Conservation (phyloP, 2,113 vertebrate genomes). For the Xiphias gladius region DNA sequence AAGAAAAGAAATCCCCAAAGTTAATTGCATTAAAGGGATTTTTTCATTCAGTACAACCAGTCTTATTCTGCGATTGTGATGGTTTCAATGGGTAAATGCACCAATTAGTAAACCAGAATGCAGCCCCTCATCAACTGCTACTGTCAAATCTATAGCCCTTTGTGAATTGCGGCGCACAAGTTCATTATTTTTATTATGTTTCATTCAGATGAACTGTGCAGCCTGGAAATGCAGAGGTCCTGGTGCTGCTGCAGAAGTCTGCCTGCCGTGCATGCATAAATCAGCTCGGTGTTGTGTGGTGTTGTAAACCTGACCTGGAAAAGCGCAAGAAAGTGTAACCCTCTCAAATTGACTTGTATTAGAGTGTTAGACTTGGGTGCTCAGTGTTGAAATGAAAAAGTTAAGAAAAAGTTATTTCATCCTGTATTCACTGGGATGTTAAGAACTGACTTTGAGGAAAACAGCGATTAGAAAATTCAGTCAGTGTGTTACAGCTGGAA, state of each 20-base stretch:
- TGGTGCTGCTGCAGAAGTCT: background rate
- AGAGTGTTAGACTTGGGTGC: too few species aligned
- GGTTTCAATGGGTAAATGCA: slow-evolving; percentile 31
- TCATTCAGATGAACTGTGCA: slow-evolving; percentile 19
- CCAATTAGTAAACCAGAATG: slow-evolving; percentile 45
- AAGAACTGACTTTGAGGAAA: background rate
- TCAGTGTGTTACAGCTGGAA: background rate
- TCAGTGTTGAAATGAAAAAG: background rate
- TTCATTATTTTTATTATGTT: slow-evolving; percentile 52
- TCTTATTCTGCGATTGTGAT: background rate
- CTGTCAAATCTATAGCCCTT: slow-evolving; percentile 29
- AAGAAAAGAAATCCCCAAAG: background rate
- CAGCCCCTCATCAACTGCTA: background rate
- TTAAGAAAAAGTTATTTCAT: background rate
- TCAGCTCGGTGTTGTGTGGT: background rate
- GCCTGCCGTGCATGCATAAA: background rate
- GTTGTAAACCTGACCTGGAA: background rate
- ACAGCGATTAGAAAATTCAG: background rate
- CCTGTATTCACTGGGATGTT: too few species aligned
- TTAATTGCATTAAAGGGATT: background rate
- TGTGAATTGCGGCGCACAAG: background rate
- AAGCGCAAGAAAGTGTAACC: background rate
- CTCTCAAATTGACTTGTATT: background rate
- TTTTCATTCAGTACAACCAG: background rate
- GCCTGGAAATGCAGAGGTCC: slow-evolving; percentile 2